Evolutionary conservation across 2,113 vertebrate genomes (phyloP).

Genomic region (Cinclus mexicanus): DNA sequence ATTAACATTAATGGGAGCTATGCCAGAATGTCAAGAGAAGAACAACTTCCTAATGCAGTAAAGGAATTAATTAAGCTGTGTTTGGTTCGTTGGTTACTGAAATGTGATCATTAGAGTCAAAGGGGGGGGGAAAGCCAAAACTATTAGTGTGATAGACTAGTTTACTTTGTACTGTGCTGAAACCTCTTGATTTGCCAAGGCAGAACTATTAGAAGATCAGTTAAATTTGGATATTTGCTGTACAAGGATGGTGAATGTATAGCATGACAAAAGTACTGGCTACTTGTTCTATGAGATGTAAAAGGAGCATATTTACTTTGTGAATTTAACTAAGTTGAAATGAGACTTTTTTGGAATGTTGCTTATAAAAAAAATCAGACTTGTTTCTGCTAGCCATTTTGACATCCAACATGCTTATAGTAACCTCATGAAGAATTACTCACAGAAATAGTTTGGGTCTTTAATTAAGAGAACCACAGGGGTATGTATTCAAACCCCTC

Average conservation of each 20-base stretch:
- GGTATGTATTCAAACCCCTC: background rate
- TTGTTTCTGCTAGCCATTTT: background rate
- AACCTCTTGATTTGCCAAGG: background rate
- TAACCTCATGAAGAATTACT: background rate
- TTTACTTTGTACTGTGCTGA: background rate
- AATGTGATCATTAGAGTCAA: conserved; percentile 11
- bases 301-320: background rate
- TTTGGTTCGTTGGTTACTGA: background rate
- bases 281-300: background rate
- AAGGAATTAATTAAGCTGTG: conserved; percentile 24
- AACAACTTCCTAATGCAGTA: background rate
- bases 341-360: background rate
- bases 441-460: background rate
- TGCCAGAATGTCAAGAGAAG: background rate
- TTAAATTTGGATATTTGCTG: background rate
- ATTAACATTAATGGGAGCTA: background rate
- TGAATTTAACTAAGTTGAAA: background rate
- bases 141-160: background rate
- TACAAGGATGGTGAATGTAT: background rate
- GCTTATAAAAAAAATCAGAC: background rate
- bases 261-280: background rate
- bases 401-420: background rate
- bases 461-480: background rate
- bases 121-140: background rate
- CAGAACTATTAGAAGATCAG: background rate